phyloP scores from a whole-genome alignment of 1,140 invertebrate species.

The Pseudomyrmex pallidus region DNA sequence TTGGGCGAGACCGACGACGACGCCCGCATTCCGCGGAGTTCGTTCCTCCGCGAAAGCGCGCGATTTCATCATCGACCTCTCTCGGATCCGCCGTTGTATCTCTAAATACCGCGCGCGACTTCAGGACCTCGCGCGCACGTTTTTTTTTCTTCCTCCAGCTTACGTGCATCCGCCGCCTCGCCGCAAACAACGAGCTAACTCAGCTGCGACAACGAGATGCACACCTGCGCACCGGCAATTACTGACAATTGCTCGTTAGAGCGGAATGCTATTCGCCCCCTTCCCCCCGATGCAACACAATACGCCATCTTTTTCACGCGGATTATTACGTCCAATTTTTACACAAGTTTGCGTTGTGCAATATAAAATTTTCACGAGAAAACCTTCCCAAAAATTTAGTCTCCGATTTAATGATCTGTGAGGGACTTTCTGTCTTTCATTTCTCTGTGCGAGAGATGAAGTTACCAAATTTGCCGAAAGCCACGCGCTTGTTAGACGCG shows the following conservation, averaged over 20 bases:
- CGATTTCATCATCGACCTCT: background rate
- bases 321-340: too few relatives aligned
- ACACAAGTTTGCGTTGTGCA: too few relatives aligned
- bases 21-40: background rate
- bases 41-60: background rate
- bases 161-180: background rate
- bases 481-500: slow-evolving; percentile 4
- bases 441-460: too few relatives aligned
- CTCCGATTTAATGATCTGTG: too few relatives aligned
- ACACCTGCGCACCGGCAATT: background rate
- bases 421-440: too few relatives aligned
- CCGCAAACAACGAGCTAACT: background rate
- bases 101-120: background rate
- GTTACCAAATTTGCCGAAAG: too few relatives aligned
- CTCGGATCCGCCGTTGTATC: background rate
- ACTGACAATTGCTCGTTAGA: slow-evolving; percentile 3
- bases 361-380: too few relatives aligned
- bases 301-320: background rate
- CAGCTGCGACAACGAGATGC: background rate
- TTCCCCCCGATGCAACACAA: background rate
- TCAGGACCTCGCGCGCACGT: background rate
- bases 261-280: background rate
- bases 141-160: background rate
- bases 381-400: too few relatives aligned
- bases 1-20: background rate